Conservation (phyloP, 2,888 invertebrate species). For the Cephus pulcher region DNA sequence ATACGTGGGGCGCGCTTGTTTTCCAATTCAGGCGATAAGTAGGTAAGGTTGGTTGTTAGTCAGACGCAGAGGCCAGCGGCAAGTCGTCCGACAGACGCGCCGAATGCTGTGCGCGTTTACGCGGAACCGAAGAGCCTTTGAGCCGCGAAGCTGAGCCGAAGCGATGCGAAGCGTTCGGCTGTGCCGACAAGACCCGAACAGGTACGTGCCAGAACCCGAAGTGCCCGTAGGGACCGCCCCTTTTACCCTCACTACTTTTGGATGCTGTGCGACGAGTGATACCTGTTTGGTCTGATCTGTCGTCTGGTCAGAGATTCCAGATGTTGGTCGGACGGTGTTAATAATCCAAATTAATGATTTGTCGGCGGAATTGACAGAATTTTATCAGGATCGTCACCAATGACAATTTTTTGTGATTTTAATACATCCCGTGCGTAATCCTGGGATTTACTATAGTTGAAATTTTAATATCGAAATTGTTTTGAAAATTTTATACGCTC, state of each 20-base stretch:
- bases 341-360: background rate
- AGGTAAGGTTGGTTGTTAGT: background rate
- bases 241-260: background rate
- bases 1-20: background rate
- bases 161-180: conserved; percentile 19
- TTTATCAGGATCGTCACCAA: background rate
- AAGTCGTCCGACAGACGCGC: background rate
- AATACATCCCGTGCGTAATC: too few species aligned
- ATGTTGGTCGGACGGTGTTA: background rate
- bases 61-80: background rate
- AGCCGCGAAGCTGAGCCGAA: conserved; percentile 29
- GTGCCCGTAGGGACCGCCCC: background rate
- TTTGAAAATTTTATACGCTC: too few species aligned
- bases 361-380: background rate
- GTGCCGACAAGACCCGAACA: background rate
- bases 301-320: background rate
- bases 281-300: background rate
- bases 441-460: too few species aligned
- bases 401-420: background rate
- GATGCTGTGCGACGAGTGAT: background rate
- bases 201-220: conserved; percentile 1
- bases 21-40: background rate
- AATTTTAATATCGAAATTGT: too few species aligned
- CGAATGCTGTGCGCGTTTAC: conserved; percentile 3
- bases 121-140: conserved; percentile 17